phyloP scores from a whole-genome alignment of 2,888 invertebrate genomes.

The Bombylius major region DNA sequence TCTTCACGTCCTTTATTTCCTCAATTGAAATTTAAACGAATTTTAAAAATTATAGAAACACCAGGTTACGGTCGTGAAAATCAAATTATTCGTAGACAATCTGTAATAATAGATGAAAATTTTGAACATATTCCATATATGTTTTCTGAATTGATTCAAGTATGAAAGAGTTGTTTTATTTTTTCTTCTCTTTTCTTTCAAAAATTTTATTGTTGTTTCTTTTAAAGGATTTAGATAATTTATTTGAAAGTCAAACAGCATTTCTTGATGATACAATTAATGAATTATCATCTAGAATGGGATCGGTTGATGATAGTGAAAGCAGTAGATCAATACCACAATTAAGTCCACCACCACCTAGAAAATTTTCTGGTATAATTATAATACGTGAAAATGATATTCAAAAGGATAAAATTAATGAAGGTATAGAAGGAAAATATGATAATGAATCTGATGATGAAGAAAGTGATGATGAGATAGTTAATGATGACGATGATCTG shows the following conservation, averaged over 20 bases:
- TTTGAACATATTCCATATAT: slow-evolving; percentile 16
- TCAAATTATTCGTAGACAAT: neutral
- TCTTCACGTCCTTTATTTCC: slow-evolving; percentile 31
- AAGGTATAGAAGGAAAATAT: slow-evolving; percentile 8
- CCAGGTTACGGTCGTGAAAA: neutral
- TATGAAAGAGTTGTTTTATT: slow-evolving; percentile 6
- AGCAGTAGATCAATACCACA: neutral
- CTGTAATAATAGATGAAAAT: neutral
- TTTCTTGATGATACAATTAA: slow-evolving; percentile 24
- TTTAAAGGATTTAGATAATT: slow-evolving; percentile 6
- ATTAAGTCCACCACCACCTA: slow-evolving; percentile 1
- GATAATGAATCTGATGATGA: slow-evolving; percentile 20
- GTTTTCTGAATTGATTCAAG: slow-evolving; percentile 29
- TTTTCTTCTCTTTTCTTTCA: neutral
- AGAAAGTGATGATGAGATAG: neutral
- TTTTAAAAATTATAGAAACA: slow-evolving; percentile 23
- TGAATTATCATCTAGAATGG: slow-evolving; percentile 14
- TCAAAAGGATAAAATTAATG: slow-evolving; percentile 2
- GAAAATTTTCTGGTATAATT: slow-evolving; percentile 14
- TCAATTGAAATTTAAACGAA: slow-evolving; percentile 24
- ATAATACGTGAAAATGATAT: slow-evolving; percentile 15
- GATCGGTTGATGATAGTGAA: slow-evolving; percentile 6
- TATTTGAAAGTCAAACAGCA: slow-evolving; percentile 20
- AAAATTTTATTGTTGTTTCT: neutral
- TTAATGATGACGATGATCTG: neutral